Base-by-base conservation (phyloP, 2,888 invertebrate genomes). In the Seira ritae region DNA sequence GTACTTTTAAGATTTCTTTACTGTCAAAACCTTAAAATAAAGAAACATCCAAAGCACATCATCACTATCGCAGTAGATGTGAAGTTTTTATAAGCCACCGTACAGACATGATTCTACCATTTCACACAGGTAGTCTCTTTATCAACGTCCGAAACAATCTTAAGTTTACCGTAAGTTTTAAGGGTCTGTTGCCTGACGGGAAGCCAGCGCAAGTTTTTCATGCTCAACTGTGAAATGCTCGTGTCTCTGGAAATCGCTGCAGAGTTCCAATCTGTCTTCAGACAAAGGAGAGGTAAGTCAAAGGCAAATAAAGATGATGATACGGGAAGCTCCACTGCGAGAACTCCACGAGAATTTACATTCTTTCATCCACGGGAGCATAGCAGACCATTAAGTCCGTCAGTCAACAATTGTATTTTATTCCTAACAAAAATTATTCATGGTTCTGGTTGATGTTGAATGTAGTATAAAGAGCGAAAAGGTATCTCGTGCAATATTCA, bases 351-450 rank as follows among this genome's bases (percentile, higher is more conserved):
- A 8, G 42, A 6, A 6, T 42, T 42, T 42, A 42, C 42, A 12
- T 42, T 42, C 6, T 42, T 12, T n/a, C n/a, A n/a, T 8, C 42
- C 12, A 42, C 42, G 12, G 42, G 42, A 42, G 42, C 12, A 42
- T 42, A 42, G 42, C 42, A 12, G 68, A 55, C 72, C 80, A 80
- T 80, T 80, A 80, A 73, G 73, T 42, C 42, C 42, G 12, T 80
- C 73, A 80, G 73, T 80, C 80, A 80, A 80, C 80, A 80, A 80
- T 73, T 67, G 73, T 73, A 80, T 60, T 80, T 55, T 80, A 42
- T 55, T 67, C 66, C 60, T 2, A 55, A 60, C 50, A 72, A 80
- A 42, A 42, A 80, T 73, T 73, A 80, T 73, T 80, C 73, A 80
- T 79, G 79, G 46, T 60, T 15, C 68, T 60, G 19, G 72, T 73